These are phyloP conservation scores for Cydia pomonella DNA, from an alignment of 1,140 invertebrate species.

Conservation along the genomic window DNA sequence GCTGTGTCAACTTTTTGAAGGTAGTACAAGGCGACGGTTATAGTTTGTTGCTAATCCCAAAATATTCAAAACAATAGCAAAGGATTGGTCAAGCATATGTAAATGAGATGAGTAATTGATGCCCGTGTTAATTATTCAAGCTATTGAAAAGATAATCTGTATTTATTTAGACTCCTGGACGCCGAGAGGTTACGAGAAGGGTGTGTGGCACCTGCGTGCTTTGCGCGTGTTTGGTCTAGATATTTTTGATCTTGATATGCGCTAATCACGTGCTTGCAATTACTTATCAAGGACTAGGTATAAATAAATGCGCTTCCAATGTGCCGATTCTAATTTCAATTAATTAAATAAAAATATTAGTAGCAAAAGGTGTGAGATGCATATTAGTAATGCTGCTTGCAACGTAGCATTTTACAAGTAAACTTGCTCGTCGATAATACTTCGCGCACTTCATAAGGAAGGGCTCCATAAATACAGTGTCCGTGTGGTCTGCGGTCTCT, in stretches of 20 bases:
- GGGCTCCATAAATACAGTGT: too few species aligned
- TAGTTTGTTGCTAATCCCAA: neutral
- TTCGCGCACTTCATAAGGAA: too few species aligned
- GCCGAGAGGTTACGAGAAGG: neutral
- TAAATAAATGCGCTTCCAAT: too few species aligned
- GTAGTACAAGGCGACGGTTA: neutral
- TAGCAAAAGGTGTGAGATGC: too few species aligned
- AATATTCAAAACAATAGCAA: neutral
- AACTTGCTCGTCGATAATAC: too few species aligned
- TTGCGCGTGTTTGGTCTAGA: neutral
- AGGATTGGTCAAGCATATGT: neutral
- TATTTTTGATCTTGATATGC: neutral
- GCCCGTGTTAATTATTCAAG: neutral
- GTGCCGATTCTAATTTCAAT: too few species aligned
- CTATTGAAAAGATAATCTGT: neutral
- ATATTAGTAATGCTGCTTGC: too few species aligned
- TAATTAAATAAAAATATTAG: too few species aligned
- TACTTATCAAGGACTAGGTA: too few species aligned
- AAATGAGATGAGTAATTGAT: neutral
- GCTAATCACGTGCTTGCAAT: neutral
- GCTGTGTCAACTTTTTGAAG: too few species aligned
- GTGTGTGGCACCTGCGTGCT: neutral
- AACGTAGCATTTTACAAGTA: too few species aligned
- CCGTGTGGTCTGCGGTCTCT: too few species aligned
- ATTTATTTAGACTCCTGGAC: neutral